A percentile compares a stretch with the other conserved stretches of the same genome.
phyloP scores from a whole-genome alignment of 2,888 invertebrate species.

The Cataglyphis rosenhaueri region DNA sequence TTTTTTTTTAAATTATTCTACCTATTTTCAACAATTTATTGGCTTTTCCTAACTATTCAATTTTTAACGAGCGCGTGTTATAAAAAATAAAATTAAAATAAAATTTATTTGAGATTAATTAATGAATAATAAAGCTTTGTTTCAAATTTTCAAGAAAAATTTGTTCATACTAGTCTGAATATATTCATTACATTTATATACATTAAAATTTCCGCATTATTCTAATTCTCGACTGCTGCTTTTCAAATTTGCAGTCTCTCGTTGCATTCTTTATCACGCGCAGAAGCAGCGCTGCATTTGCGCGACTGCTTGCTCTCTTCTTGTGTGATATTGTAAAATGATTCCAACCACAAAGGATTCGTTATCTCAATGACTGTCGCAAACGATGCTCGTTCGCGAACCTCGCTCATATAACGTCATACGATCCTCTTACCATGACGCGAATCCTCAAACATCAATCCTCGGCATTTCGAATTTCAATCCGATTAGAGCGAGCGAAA shows the following conservation, averaged over 20 bases:
- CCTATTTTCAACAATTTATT: background rate
- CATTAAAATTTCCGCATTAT: background rate
- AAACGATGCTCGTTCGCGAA: slow-evolving; percentile 32
- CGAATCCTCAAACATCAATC: background rate
- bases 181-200: background rate
- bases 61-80: background rate
- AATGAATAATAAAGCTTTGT: background rate
- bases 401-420: slow-evolving; percentile 16
- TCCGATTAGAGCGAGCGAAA: background rate
- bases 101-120: slow-evolving; percentile 9
- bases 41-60: background rate
- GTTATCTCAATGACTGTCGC: slow-evolving; percentile 46
- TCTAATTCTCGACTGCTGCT: background rate
- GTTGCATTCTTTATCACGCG: background rate
- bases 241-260: background rate
- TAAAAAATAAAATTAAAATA: background rate
- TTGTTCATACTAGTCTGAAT: background rate
- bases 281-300: background rate
- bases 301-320: background rate
- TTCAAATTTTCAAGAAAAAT: background rate
- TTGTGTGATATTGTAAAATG: slow-evolving; percentile 37
- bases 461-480: slow-evolving; percentile 16
- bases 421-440: slow-evolving; percentile 18
- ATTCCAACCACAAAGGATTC: slow-evolving; percentile 44
- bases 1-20: background rate